phyloP scores from a whole-genome alignment of 1,140 invertebrate genomes.

The Mactra quadrangularis region DNA sequence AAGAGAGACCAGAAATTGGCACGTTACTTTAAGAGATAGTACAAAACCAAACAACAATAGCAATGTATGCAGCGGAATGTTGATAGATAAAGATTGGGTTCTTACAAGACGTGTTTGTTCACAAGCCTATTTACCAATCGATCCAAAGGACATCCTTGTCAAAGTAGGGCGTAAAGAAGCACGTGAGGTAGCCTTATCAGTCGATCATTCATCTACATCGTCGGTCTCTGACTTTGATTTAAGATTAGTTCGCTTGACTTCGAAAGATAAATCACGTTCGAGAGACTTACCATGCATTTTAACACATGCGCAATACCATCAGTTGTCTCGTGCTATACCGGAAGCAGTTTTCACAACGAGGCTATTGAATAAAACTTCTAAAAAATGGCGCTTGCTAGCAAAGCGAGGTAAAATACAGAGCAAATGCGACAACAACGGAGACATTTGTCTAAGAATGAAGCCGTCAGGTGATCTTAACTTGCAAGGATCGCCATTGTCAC shows the following conservation, averaged over 20 bases:
- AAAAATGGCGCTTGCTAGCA: constrained; percentile 19
- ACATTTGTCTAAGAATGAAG: constrained; percentile 38
- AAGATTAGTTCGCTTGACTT: constrained; percentile 15
- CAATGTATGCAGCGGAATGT: constrained; percentile 32
- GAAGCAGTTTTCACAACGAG: constrained; percentile 42
- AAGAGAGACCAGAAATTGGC: constrained; percentile 50
- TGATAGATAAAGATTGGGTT: constrained; percentile 39
- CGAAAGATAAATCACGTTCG: not conserved
- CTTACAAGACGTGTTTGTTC: constrained; percentile 29
- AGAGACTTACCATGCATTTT: constrained; percentile 39
- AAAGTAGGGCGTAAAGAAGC: constrained; percentile 54
- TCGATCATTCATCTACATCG: constrained; percentile 10
- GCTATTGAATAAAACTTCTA: not conserved
- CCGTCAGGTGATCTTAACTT: not conserved
- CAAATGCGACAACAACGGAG: constrained; percentile 29
- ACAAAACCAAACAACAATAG: constrained; percentile 23
- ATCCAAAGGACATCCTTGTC: constrained; percentile 11
- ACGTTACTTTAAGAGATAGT: constrained; percentile 28
- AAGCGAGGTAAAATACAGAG: constrained; percentile 25
- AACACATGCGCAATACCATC: constrained; percentile 44
- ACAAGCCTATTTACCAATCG: not conserved
- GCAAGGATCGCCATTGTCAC: constrained; percentile 46
- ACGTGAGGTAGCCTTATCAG: constrained; percentile 11
- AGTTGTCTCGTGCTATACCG: constrained; percentile 15
- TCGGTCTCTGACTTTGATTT: constrained; percentile 42